Evolutionary conservation across 2,113 vertebrate species (phyloP), one percentile per base, ranked within the genome.

Genomic region (Geococcyx californianus): DNA sequence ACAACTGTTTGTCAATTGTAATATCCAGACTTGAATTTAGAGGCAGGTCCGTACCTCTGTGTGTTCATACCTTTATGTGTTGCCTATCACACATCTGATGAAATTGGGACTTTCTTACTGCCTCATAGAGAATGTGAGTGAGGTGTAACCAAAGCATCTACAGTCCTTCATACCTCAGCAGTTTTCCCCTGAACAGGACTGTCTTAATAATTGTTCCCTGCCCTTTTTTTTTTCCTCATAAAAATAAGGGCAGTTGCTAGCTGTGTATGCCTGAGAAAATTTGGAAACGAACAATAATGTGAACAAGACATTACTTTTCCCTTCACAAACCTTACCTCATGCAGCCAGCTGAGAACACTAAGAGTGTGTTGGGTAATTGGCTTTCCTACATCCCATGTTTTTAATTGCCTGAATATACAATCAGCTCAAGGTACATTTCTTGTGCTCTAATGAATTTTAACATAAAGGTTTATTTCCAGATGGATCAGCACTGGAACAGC

Each of bases 381-480:
- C 78, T 96, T 95, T 94, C 68, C 62, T 90, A 72, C 64, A 63
- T 87, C 85, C 60, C 2, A 1, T 94, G 80, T 83, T 96, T 94
- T 96, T 94, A 96, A 95, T 94, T 92, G 90, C 79, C 56, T 94
- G 84, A 82, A 87, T 95, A 77, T 94, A 79, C 82, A 94, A 72
- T 89, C 75, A 93, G 45, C n/a, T 95, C 31, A 68, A 93, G 73
- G 77, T 92, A 72, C 85, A 66, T 93, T 96, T 93, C 76, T 93
- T 90, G 68, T 92, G 89, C 82, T 94, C 60, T 91, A 70, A 93
- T 90, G 87, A 95, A 90, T 96, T 95, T 95, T 94, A 89, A 79
- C 42, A 17, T 90, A 89, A 95, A 94, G 19, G 34, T 88, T 94
- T 90, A 67, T 91, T 97, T 94, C 84, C 85, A 91, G 81, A 36